These are phyloP conservation scores for Dipodomys spectabilis DNA, from an alignment of 2,113 vertebrate species.

Conservation along the genomic window DNA sequence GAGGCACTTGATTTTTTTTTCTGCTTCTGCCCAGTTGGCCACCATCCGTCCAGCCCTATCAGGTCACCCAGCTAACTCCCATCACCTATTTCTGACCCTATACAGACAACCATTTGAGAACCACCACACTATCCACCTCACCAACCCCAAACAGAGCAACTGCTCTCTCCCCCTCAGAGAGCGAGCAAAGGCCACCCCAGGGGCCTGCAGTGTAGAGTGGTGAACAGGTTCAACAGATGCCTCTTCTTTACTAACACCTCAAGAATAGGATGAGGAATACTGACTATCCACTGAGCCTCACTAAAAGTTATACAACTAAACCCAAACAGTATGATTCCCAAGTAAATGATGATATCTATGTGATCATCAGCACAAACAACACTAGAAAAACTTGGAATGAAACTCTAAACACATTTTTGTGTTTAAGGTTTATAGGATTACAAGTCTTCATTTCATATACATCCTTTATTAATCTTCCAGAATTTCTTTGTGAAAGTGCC, in stretches of 20 bases:
- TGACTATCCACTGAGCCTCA: neutral
- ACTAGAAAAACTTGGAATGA: neutral
- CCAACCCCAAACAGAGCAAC: neutral
- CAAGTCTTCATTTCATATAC: neutral
- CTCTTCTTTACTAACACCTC: neutral
- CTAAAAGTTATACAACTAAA: neutral
- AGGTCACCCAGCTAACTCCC: neutral
- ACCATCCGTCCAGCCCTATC: neutral
- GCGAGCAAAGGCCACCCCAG: neutral
- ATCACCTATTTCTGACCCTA: neutral
- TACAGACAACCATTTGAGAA: neutral
- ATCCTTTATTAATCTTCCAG: constrained; percentile 21
- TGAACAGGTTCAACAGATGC: neutral
- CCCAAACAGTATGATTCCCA: neutral
- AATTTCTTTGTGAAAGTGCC: neutral
- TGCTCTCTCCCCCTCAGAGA: no score
- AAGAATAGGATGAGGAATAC: neutral
- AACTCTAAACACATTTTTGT: neutral
- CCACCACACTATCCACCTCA: neutral
- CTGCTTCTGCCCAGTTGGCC: neutral
- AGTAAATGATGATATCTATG: neutral
- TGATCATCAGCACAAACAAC: neutral
- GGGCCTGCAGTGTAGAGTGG: neutral
- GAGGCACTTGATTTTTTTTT: neutral
- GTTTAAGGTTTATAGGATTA: neutral